A percentile compares a stretch with the other conserved stretches of the same genome.
Evolutionary conservation across 2,113 vertebrate species (phyloP).

Genomic region (Fregata magnificens): DNA sequence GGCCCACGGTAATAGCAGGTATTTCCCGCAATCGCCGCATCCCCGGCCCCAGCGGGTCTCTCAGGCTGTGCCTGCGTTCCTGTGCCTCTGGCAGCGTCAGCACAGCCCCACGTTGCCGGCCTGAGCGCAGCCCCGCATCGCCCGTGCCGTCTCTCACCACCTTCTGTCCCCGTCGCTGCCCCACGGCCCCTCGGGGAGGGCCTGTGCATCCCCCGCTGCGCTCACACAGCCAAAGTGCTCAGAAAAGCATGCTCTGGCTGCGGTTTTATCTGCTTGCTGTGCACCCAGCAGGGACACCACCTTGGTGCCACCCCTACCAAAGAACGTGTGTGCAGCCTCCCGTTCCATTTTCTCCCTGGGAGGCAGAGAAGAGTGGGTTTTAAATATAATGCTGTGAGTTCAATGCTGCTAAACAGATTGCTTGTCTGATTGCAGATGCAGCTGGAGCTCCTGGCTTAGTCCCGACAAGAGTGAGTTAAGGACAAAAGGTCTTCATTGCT

Average conservation of each 20-base stretch:
- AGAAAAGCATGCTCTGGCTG: not conserved
- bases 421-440: not conserved
- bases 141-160: not conserved
- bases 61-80: not conserved
- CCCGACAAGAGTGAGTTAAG: not conserved
- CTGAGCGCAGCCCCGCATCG: accelerated
- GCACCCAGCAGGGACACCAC: not conserved
- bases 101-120: not conserved
- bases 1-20: accelerated
- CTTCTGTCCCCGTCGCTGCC: accelerated
- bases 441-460: conserved; percentile 33
- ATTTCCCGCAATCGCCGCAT: accelerated
- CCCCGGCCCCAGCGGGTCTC: accelerated
- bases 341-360: not conserved
- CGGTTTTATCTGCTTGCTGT: not conserved
- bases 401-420: not conserved
- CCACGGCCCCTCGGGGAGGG: accelerated
- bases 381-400: not conserved
- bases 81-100: accelerated
- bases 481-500: not conserved
- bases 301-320: not conserved
- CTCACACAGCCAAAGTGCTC: not conserved
- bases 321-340: not conserved
- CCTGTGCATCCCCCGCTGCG: accelerated
- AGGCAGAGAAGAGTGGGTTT: not conserved